Percentiles rank a stretch among this genome's conserved stretches.
These are phyloP conservation scores for Coenobita brevimanus DNA, from an alignment of 1,140 invertebrate species.

Conservation along the genomic window DNA sequence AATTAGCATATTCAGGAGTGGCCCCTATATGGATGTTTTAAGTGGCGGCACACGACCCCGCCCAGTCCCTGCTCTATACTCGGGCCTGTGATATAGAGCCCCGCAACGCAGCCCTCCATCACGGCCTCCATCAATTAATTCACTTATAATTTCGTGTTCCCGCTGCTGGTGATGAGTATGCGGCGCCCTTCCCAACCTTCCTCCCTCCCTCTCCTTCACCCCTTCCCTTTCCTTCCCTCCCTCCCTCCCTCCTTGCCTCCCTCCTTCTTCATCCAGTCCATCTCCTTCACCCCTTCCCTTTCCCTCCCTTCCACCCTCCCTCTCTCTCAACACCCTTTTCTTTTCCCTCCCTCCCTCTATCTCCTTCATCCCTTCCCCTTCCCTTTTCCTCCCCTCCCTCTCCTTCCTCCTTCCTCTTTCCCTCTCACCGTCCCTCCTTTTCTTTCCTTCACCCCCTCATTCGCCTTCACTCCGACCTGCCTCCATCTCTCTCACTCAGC, in stretches of 20 bases:
- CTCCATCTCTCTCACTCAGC: neutral
- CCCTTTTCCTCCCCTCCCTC: neutral
- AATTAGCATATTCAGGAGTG: slow-evolving; percentile 37
- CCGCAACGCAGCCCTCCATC: slow-evolving; percentile 1
- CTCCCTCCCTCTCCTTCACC: neutral
- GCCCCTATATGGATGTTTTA: slow-evolving; percentile 25
- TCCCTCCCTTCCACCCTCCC: neutral
- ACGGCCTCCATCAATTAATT: slow-evolving; percentile 26
- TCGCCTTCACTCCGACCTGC: neutral
- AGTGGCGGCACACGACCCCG: slow-evolving; percentile 37
- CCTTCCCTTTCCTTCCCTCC: neutral
- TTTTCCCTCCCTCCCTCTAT: neutral
- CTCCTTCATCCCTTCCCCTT: neutral
- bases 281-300: neutral
- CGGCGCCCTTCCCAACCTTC: neutral
- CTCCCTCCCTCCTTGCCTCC: neutral
- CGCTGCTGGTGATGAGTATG: neutral
- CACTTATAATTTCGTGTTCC: neutral
- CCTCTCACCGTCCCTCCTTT: neutral
- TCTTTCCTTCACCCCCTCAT: neutral
- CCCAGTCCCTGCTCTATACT: slow-evolving; percentile 18
- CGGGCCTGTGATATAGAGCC: slow-evolving; percentile 14
- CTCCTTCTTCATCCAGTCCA: neutral
- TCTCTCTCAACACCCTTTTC: neutral
- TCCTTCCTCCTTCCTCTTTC: neutral